These are phyloP conservation scores for Petrocephalus zakoni DNA, from an alignment of 2,113 vertebrate species.

Conservation along the genomic window DNA sequence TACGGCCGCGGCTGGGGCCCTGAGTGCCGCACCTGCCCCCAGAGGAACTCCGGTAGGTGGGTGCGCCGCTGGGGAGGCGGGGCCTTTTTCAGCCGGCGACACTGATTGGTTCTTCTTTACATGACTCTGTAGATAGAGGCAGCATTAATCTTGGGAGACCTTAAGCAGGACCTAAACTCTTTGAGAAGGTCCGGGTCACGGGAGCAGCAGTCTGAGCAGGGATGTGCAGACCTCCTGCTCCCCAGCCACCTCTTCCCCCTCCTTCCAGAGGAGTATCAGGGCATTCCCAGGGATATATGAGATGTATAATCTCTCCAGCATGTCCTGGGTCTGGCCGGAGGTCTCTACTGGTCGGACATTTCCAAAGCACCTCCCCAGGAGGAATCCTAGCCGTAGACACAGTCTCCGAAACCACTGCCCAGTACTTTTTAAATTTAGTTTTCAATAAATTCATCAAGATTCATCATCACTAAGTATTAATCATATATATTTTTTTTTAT, in stretches of 20 bases:
- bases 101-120: not conserved
- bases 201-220: not conserved
- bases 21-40: constrained; percentile 75
- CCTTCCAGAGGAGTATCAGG: not conserved
- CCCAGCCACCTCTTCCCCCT: not conserved
- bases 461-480: not conserved
- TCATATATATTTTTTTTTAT: not conserved
- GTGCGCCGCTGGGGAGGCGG: not conserved
- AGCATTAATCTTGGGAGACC: not conserved
- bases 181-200: not conserved
- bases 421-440: not conserved
- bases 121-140: not conserved
- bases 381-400: not conserved
- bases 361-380: not conserved
- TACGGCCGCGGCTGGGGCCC: constrained; percentile 80
- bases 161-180: not conserved
- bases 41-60: constrained; percentile 63
- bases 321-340: not conserved
- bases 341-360: not conserved
- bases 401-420: not conserved
- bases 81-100: not conserved
- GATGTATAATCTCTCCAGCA: not conserved
- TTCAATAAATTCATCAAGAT: not conserved
- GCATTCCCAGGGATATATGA: not conserved
- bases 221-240: not conserved